Conservation (phyloP, 2,113 vertebrate species). For the Hippocampus guttulatus region DNA sequence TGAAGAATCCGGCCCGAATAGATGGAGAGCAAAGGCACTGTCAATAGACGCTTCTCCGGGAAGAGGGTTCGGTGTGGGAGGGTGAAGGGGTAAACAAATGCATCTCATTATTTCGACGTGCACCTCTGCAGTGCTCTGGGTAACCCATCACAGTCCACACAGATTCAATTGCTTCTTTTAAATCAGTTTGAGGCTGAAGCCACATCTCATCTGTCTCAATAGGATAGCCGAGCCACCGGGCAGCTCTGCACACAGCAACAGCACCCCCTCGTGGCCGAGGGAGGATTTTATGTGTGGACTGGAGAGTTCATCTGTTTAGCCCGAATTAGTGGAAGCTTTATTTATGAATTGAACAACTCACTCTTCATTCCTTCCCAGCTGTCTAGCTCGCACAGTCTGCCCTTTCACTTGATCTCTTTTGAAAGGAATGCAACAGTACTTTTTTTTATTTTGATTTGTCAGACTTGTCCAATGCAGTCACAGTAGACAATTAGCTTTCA, state of each 20-base stretch:
- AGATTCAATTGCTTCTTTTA: conserved; percentile 76
- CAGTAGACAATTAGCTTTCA: conserved; percentile 26
- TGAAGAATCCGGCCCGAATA: conserved; percentile 51
- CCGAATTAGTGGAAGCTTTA: conserved; percentile 30
- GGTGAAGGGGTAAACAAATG: conserved; percentile 65
- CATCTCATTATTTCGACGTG: conserved; percentile 73
- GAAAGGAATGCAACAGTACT: conserved; percentile 48
- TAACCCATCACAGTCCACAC: conserved; percentile 74
- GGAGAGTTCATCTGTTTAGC: conserved; percentile 33
- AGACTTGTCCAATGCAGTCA: conserved; percentile 33
- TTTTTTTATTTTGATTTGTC: conserved; percentile 16
- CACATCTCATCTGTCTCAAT: conserved; percentile 74
- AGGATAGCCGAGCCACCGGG: conserved; percentile 34
- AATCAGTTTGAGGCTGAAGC: conserved; percentile 75
- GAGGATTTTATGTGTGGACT: conserved; percentile 3
- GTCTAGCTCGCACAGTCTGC: conserved; percentile 27
- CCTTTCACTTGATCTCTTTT: conserved; percentile 52
- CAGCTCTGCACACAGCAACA: conserved; percentile 62
- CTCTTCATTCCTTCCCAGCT: conserved; percentile 16
- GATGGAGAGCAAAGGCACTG: conserved; percentile 64
- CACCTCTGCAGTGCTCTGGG: conserved; percentile 70
- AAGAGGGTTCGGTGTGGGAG: conserved; percentile 27
- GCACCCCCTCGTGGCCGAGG: conserved; percentile 70
- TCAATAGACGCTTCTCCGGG: conserved; percentile 66
- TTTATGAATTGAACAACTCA: conserved; percentile 27